phyloP scores from a whole-genome alignment of 92 coral and sea anemone genomes.

The Nematostella vectensis region DNA sequence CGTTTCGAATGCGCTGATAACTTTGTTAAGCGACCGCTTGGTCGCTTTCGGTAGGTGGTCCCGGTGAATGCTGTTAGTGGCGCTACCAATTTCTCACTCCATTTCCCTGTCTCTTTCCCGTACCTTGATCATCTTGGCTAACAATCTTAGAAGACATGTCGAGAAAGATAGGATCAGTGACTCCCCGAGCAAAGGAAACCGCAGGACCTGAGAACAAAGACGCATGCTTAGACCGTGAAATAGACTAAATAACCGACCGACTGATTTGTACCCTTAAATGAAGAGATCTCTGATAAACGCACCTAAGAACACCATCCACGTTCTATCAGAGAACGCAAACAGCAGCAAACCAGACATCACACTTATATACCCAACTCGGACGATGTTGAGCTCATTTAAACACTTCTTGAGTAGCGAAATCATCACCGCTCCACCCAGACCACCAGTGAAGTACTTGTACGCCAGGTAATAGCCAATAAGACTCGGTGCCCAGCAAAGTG shows the following conservation, averaged over 20 bases:
- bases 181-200: constrained; percentile 48
- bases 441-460: constrained; percentile 57
- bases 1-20: too few species aligned
- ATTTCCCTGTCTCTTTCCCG: too few species aligned
- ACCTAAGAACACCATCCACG: constrained; percentile 69
- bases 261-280: too few species aligned
- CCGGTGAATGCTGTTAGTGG: too few species aligned
- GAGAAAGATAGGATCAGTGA: constrained; percentile 41
- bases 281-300: too few species aligned
- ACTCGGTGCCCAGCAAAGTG: constrained; percentile 61
- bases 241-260: not conserved
- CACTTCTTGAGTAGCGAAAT: constrained; percentile 44
- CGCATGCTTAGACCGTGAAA: not conserved
- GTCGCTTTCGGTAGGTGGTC: too few species aligned
- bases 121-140: constrained; percentile 71
- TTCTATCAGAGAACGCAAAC: constrained; percentile 49
- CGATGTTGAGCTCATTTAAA: constrained; percentile 39
- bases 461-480: constrained; percentile 71
- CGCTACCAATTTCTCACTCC: too few species aligned
- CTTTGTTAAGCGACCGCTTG: too few species aligned
- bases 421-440: constrained; percentile 60
- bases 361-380: constrained; percentile 35
- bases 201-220: constrained; percentile 45
- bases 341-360: constrained; percentile 45
- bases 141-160: constrained; percentile 59